phyloP scores from a whole-genome alignment of 2,113 vertebrate genomes.

The Dunckerocampus dactyliophorus region DNA sequence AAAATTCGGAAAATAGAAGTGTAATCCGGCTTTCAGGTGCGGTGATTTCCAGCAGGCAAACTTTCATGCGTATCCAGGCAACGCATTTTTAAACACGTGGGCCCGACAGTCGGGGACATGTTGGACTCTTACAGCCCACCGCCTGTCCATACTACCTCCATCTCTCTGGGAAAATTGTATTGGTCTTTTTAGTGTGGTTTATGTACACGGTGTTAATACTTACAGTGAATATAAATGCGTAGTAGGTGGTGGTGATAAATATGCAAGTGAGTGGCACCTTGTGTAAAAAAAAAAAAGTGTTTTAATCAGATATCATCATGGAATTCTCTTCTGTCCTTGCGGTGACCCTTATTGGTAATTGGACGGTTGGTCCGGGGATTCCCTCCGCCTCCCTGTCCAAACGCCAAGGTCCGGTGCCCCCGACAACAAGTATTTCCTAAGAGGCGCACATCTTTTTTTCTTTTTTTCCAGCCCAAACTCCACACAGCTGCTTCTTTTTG shows the following conservation, averaged over 20 bases:
- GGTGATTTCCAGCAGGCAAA: slow-evolving; percentile 53
- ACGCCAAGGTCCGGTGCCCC: slow-evolving; percentile 38
- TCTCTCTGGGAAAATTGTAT: slow-evolving; percentile 42
- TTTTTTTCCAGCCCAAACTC: neutral
- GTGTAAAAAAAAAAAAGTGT: neutral
- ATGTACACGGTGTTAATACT: slow-evolving; percentile 44
- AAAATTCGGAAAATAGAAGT: slow-evolving; percentile 10
- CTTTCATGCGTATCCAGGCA: slow-evolving; percentile 62
- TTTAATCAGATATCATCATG: slow-evolving; percentile 41
- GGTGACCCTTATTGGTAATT: slow-evolving; percentile 28
- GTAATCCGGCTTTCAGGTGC: slow-evolving; percentile 48
- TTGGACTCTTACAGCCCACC: slow-evolving; percentile 56
- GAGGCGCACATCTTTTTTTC: slow-evolving; percentile 37
- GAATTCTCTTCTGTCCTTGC: slow-evolving; percentile 23
- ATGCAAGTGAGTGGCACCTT: slow-evolving; percentile 4
- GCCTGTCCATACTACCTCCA: slow-evolving; percentile 61
- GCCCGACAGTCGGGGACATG: slow-evolving; percentile 16
- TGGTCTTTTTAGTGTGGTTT: slow-evolving; percentile 29
- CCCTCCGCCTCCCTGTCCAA: slow-evolving; percentile 24
- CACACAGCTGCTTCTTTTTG: slow-evolving; percentile 44
- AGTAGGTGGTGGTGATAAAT: slow-evolving; percentile 40
- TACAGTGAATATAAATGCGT: slow-evolving; percentile 40
- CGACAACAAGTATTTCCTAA: slow-evolving; percentile 38
- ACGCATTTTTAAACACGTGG: slow-evolving; percentile 62
- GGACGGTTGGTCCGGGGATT: slow-evolving; percentile 10